Evolutionary conservation across 53 echinoderm and acorn worm species (phyloP), one percentile per base, ranked within the genome.

Genomic region (Crossaster papposus): DNA sequence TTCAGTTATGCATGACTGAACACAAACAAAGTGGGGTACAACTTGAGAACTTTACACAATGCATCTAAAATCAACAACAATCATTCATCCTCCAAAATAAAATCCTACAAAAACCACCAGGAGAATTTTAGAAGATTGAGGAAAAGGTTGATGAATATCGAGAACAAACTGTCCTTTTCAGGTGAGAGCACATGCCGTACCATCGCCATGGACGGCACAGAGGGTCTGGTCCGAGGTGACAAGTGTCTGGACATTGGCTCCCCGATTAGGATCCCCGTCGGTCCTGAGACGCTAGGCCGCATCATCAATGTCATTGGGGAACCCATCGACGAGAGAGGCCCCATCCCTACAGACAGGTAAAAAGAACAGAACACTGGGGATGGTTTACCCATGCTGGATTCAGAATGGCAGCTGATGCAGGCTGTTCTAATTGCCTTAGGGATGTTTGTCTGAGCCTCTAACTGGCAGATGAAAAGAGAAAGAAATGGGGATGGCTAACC

Each of bases 241-340:
- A 68, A 80, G 82, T 96, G 96, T 68, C 92, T 92, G 33, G 99
- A 99, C 89, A 89, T 88, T 33, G 93, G 95, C 64, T 92, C 94
- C 14, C 99, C 96, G 36, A 96, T 96, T 83, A 96, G 90, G 86
- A 96, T 96, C 31, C 96, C 99, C 26, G 96, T 96, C 38, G 96
- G 99, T 18, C 96, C 96, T 80, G 99, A 99, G 84, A 99, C 96
- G 64, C 91, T 96, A 38, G 99, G 99, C 51, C 93, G 99, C 58
- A 99, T 99, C 86, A 99, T 99, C 78, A 99, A 99, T 78, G 99
- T 99, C 93, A 99, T 99, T 82, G 99, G 99, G 79, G 99, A 99
- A 92, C 93, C 99, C 77, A 99, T 99, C 84, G 99, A 99, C 70
- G 99, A 99, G 91, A 99, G 96, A 93, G 99, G 99, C 77, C 96